phyloP scores from a whole-genome alignment of 2,797 vertebrate genomes.

The Karalla daura region DNA sequence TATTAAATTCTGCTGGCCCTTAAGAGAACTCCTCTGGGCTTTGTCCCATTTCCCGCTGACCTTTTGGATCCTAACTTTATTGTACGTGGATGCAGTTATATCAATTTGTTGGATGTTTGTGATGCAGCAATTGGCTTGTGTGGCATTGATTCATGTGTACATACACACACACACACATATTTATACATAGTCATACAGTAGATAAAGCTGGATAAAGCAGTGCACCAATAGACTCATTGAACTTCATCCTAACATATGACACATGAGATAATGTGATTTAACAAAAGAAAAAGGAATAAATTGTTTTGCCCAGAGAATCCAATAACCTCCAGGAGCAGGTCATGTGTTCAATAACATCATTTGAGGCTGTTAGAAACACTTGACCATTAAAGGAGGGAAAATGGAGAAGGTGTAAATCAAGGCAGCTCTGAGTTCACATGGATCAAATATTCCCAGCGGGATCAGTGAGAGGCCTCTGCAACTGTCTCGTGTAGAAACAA shows the following conservation, averaged over 20 bases:
- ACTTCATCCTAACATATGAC: slow-evolving; percentile 50
- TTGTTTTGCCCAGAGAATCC: slow-evolving; percentile 61
- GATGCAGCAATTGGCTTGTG: slow-evolving; percentile 79
- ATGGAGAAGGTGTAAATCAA: slow-evolving; percentile 52
- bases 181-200: background rate
- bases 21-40: slow-evolving; percentile 88
- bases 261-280: slow-evolving; percentile 60
- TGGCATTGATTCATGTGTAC: slow-evolving; percentile 22
- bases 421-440: slow-evolving; percentile 15
- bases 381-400: slow-evolving; percentile 58
- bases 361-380: slow-evolving; percentile 49
- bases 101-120: slow-evolving; percentile 90
- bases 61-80: slow-evolving; percentile 93
- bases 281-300: slow-evolving; percentile 55
- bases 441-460: slow-evolving; percentile 35
- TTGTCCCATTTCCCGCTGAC: slow-evolving; percentile 90
- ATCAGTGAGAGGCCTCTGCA: slow-evolving; percentile 19
- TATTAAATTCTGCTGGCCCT: slow-evolving; percentile 89
- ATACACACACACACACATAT: background rate
- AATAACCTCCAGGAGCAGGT: slow-evolving; percentile 70
- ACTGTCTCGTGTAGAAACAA: background rate
- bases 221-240: slow-evolving; percentile 25
- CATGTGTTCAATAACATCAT: slow-evolving; percentile 56
- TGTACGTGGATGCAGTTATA: slow-evolving; percentile 84
- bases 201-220: background rate